Percentiles rank a stretch among this genome's conserved stretches.
Conservation (phyloP, 2,113 vertebrate genomes). For the Notarius quadriscutis region DNA sequence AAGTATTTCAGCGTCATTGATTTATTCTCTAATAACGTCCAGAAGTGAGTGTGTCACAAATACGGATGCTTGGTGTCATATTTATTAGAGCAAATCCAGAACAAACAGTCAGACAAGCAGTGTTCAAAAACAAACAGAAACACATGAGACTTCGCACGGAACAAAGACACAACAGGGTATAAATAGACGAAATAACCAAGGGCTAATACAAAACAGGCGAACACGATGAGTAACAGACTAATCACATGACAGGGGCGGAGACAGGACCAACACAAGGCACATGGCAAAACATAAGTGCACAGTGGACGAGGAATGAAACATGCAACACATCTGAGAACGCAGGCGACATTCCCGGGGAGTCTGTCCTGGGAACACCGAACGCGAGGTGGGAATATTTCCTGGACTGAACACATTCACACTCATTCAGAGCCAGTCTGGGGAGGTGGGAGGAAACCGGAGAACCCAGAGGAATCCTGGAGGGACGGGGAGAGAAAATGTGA, state of each 20-base stretch:
- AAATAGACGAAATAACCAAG: constrained; percentile 3
- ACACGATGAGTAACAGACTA: background rate
- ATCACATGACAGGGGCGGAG: background rate
- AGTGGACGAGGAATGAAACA: background rate
- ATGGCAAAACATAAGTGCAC: background rate
- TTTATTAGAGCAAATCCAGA: background rate
- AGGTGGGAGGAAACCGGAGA: background rate
- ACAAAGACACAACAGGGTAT: background rate
- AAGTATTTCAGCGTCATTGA: background rate
- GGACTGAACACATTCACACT: background rate
- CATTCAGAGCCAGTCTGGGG: background rate
- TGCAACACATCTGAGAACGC: background rate
- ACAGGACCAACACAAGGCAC: background rate
- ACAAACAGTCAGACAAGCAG: background rate
- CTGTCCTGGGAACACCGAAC: background rate
- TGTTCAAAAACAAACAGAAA: background rate
- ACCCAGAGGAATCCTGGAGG: background rate
- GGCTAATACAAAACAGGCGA: background rate
- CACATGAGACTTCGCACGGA: background rate
- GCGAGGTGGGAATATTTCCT: background rate
- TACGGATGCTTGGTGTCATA: background rate
- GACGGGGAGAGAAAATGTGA: background rate
- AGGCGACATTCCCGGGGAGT: too few relatives aligned
- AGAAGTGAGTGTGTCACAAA: background rate
- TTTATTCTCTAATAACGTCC: background rate